Base-by-base conservation (phyloP, 2,113 vertebrate species). In the Pyrgilauda ruficollis region DNA sequence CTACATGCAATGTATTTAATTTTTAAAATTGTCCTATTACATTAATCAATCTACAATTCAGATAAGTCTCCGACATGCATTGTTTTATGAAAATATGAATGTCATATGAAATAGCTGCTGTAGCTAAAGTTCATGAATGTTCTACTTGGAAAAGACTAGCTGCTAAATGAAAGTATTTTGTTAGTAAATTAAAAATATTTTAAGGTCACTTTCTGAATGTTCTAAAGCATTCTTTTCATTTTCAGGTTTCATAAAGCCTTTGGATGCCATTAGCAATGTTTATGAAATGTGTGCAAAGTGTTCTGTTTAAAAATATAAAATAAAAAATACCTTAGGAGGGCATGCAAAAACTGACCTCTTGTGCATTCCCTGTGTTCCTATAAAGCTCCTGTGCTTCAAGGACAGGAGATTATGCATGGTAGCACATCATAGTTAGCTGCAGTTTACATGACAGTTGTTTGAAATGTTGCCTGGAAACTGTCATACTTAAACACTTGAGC, bases 401-500 rank as follows among this genome's bases (percentile, higher is more conserved):
- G 93, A 94, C 91, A 63, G 55, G 59, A 85, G 89, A 83, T 91
- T 75, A 55, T 87, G 50, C 75, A 27, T 87, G 58, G 70, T 87
- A 90, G 89, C 91, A 47, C 67, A 37, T 83, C 74, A 87, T 26
- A 46, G 56, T 69, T 87, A 93, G 70, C 87, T 80, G 58, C 59
- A 59, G 82, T 55, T 94, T 87, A 80, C 30, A 9, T 83, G 70
- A 73, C 78, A 74, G 69, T 93, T 84, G 27, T 84, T 96, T 94
- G 82, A 96, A 91, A 94, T 84, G 61, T 84, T 95, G 88, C 91
- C 90, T 92, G 58, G 77, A 95, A 95, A 92, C 84, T 93, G 82
- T 88, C 83, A 63, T 81, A 76, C 72, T 93, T 95, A 84, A 91
- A 80, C 56, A 39, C 78, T 90, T 92, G 67, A 82, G 33, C 92